Conservation (phyloP, 2,113 vertebrate species). For the Ondatra zibethicus region DNA sequence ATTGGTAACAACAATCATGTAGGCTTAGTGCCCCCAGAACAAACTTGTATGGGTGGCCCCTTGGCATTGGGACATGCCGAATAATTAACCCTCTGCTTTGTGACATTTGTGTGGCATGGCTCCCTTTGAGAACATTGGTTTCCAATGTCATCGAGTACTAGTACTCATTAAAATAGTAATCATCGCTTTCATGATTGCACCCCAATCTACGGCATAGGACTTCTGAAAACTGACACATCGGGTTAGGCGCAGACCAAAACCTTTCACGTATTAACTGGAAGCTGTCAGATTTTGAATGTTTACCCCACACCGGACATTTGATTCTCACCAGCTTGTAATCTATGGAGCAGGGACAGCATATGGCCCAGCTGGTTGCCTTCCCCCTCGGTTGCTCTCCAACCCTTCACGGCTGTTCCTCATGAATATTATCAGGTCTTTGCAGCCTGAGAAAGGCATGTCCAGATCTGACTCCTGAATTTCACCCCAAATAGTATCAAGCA, state of each 20-base stretch:
- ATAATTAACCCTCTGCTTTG: constrained; percentile 69
- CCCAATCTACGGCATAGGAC: neutral
- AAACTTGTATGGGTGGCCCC: constrained; percentile 47
- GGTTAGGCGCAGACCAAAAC: neutral
- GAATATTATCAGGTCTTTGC: constrained; percentile 63
- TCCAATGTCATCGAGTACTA: neutral
- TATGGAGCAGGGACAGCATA: neutral
- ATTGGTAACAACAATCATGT: constrained; percentile 45
- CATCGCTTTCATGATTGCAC: neutral
- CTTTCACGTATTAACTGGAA: neutral
- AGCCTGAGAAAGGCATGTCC: constrained; percentile 47
- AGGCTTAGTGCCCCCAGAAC: constrained; percentile 16
- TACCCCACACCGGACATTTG: neutral
- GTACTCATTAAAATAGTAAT: neutral
- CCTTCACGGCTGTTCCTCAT: constrained; percentile 15
- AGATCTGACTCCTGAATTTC: constrained; percentile 47
- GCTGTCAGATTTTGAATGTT: constrained; percentile 37
- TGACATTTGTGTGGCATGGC: neutral
- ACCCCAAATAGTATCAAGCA: constrained; percentile 24
- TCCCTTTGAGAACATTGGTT: neutral
- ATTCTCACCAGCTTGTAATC: constrained; percentile 61
- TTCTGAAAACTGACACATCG: constrained; percentile 30
- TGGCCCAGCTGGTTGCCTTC: constrained; percentile 8
- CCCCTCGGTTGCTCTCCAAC: neutral
- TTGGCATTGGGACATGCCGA: neutral